Evolutionary conservation across 2,888 invertebrate species (phyloP).

Genomic region (Apotomis betuletana): DNA sequence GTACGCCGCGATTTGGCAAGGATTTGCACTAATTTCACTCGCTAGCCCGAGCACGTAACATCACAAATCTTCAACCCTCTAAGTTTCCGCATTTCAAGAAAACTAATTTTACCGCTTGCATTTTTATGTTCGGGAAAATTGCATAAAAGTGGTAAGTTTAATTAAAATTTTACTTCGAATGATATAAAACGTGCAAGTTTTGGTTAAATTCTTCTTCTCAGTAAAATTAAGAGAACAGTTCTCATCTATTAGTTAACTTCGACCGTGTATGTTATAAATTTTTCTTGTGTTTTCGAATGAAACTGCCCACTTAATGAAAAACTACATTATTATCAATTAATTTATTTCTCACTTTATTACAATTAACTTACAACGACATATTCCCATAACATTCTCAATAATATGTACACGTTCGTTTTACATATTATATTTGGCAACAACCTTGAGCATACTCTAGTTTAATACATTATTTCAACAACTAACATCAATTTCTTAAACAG

Average conservation of each 20-base stretch:
- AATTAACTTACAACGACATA: slow-evolving; percentile 39
- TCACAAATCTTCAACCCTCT: slow-evolving; percentile 6
- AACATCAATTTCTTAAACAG: slow-evolving; percentile 44
- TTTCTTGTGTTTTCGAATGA: background rate
- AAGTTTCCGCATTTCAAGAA: slow-evolving; percentile 3
- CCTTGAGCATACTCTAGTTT: slow-evolving; percentile 61
- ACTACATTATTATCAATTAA: slow-evolving; percentile 21
- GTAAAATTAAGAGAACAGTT: too few relatives aligned
- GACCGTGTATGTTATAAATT: too few relatives aligned
- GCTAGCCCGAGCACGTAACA: slow-evolving; percentile 19
- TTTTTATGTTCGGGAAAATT: slow-evolving; percentile 1
- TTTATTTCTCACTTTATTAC: slow-evolving; percentile 45
- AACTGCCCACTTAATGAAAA: background rate
- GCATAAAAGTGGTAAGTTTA: background rate
- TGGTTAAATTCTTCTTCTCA: slow-evolving; percentile 2
- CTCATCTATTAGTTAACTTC: too few relatives aligned
- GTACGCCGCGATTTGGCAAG: slow-evolving; percentile 3
- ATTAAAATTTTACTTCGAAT: slow-evolving; percentile 18
- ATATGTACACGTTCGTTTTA: slow-evolving; percentile 57
- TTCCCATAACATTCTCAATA: slow-evolving; percentile 34
- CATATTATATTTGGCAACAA: slow-evolving; percentile 63
- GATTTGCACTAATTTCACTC: background rate
- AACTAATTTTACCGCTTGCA: background rate
- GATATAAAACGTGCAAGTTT: slow-evolving; percentile 23
- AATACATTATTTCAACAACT: slow-evolving; percentile 43